These are phyloP conservation scores for Ibidorhyncha struthersii DNA, from an alignment of 2,113 vertebrate species.

Conservation along the genomic window DNA sequence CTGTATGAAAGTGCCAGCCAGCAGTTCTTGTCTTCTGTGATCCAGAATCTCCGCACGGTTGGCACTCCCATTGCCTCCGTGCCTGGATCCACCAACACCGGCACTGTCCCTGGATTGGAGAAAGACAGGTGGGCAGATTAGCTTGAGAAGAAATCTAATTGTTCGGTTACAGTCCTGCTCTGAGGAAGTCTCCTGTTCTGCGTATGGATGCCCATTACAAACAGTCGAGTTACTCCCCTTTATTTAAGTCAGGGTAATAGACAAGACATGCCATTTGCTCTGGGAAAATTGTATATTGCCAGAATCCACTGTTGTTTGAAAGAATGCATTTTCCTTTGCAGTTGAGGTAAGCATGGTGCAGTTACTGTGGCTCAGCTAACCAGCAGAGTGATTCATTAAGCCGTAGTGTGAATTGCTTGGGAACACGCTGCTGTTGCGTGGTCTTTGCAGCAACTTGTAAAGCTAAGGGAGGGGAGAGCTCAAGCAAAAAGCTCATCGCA, in stretches of 20 bases:
- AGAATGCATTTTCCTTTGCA: neutral
- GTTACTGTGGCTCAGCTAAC: neutral
- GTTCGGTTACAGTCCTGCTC: neutral
- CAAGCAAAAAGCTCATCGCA: neutral
- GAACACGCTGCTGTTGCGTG: neutral
- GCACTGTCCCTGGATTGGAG: slow-evolving; percentile 87
- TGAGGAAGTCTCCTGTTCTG: neutral
- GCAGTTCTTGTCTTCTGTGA: slow-evolving; percentile 97
- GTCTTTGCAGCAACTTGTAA: neutral
- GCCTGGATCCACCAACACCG: slow-evolving; percentile 95
- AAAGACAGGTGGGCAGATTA: slow-evolving; percentile 84
- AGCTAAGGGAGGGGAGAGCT: neutral
- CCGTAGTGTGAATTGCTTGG: neutral
- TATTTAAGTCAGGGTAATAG: neutral
- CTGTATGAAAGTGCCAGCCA: slow-evolving; percentile 98
- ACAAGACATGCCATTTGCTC: neutral
- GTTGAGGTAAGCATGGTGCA: neutral
- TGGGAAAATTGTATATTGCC: neutral
- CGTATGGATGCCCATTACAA: neutral
- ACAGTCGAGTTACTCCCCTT: neutral
- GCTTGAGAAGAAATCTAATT: neutral
- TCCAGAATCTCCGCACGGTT: slow-evolving; percentile 93
- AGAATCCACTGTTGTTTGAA: neutral
- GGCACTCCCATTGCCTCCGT: slow-evolving; percentile 94
- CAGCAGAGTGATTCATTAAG: neutral